Evolutionary conservation across 2,888 invertebrate genomes (phyloP).

Genomic region (Trachelus stipa): DNA sequence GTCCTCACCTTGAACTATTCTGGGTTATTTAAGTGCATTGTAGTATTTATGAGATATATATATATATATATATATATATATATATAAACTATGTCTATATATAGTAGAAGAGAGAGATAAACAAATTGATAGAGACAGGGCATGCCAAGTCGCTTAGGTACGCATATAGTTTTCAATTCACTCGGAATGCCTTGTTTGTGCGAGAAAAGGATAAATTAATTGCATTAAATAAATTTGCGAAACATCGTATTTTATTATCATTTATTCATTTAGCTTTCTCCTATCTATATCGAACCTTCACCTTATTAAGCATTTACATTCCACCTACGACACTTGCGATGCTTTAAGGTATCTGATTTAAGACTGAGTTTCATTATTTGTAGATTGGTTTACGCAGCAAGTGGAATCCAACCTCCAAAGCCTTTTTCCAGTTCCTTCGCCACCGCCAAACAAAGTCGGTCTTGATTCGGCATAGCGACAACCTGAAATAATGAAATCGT

Average conservation of each 20-base stretch:
- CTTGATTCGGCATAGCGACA: conserved; percentile 80
- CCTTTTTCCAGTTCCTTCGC: conserved; percentile 81
- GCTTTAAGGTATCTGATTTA: background rate
- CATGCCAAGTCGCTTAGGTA: background rate
- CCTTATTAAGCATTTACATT: background rate
- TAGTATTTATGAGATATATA: conserved; percentile 28
- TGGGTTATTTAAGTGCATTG: conserved; percentile 21
- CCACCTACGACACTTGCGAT: too few species aligned
- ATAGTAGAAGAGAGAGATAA: background rate
- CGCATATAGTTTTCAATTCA: background rate
- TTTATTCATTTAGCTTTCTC: background rate
- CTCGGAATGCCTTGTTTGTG: background rate
- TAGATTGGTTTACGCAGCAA: conserved; percentile 43
- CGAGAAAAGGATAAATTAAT: background rate
- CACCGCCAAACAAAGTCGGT: conserved; percentile 83
- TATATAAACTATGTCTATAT: background rate
- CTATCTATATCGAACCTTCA: background rate
- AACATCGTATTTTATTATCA: background rate
- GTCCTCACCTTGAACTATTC: too few species aligned
- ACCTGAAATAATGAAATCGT: conserved; percentile 67
- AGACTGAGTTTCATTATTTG: background rate
- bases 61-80: conserved; percentile 3
- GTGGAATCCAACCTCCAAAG: conserved; percentile 86
- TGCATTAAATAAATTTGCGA: background rate
- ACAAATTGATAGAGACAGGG: background rate